Conservation (phyloP, 2,797 vertebrate species). For the Psittacula echo region DNA sequence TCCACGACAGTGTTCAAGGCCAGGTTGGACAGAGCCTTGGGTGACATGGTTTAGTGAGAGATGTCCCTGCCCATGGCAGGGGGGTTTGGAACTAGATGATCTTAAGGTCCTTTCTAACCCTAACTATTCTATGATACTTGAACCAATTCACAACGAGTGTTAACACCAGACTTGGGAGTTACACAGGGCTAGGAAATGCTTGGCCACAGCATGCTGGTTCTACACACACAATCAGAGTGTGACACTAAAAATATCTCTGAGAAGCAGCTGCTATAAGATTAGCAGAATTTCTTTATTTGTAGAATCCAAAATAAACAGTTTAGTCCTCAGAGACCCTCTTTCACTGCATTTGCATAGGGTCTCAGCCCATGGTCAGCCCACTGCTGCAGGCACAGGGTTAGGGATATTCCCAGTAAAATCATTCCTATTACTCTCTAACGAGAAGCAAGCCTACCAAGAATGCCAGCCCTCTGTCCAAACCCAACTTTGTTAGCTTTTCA, state of each 20-base stretch:
- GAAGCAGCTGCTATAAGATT: conserved; percentile 23
- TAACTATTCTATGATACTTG: not conserved
- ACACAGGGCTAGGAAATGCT: not conserved
- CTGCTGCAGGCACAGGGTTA: not conserved
- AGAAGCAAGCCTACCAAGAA: not conserved
- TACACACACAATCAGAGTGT: not conserved
- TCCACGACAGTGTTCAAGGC: no score
- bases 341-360: not conserved
- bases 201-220: not conserved
- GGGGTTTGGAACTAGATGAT: no score
- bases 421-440: not conserved
- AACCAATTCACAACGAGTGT: not conserved
- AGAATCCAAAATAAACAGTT: conserved; percentile 8
- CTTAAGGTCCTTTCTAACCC: no score
- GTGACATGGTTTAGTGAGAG: no score
- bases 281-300: not conserved
- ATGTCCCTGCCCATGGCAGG: no score
- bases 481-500: conserved; percentile 33
- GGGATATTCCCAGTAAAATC: not conserved
- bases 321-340: not conserved
- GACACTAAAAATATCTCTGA: not conserved
- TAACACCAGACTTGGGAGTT: not conserved
- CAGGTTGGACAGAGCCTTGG: no score
- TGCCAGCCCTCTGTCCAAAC: not conserved
- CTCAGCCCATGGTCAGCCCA: not conserved